phyloP scores from a whole-genome alignment of 2,113 vertebrate species.

The Ariopsis seemanni region DNA sequence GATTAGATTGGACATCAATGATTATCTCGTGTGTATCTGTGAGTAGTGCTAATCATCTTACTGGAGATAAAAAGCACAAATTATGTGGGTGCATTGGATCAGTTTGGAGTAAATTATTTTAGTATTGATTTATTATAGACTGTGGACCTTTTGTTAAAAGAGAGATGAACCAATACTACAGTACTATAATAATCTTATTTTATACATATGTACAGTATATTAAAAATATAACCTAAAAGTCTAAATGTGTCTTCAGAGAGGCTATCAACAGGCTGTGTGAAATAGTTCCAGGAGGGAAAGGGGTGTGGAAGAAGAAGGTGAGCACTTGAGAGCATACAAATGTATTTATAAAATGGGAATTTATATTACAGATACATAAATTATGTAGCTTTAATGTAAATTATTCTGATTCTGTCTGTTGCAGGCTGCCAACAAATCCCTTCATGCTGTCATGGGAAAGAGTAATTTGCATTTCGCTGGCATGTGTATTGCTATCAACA shows the following conservation, averaged over 20 bases:
- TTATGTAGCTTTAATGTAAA: not conserved
- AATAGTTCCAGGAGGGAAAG: constrained; percentile 85
- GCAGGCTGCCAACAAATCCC: constrained; percentile 85
- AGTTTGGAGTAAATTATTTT: not conserved
- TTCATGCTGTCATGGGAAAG: constrained; percentile 89
- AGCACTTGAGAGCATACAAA: not conserved
- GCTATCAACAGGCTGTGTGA: constrained; percentile 96
- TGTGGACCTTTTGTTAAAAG: not conserved
- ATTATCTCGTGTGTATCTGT: not conserved
- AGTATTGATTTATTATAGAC: not conserved
- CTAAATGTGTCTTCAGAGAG: constrained; percentile 75
- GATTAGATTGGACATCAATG: not conserved
- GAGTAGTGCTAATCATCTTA: not conserved
- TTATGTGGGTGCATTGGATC: not conserved
- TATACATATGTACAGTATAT: not conserved
- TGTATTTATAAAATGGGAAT: not conserved
- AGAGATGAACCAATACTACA: not conserved
- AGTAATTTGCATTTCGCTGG: constrained; percentile 93
- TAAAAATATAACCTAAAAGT: not conserved
- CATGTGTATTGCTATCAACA: constrained; percentile 89
- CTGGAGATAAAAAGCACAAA: not conserved
- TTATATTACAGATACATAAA: not conserved
- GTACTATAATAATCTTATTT: not conserved
- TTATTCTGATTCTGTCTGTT: not conserved
- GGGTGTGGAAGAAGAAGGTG: constrained; percentile 94